phyloP scores from a whole-genome alignment of 1,140 invertebrate species.

The Euwallacea similis region DNA sequence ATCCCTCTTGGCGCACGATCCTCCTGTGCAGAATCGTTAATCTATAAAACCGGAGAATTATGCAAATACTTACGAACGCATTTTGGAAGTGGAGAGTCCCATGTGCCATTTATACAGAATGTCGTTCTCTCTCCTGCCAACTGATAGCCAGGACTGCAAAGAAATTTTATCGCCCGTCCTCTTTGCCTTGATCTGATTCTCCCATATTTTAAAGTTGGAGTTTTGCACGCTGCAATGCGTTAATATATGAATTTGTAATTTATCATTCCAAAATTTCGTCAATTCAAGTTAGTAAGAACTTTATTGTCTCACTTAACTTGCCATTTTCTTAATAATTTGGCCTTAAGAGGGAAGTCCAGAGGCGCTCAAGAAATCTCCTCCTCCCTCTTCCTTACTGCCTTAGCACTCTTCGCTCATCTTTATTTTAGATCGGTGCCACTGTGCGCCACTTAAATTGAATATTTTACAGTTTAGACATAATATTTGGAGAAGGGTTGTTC shows the following conservation, averaged over 20 bases:
- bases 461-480: too few relatives aligned
- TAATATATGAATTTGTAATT: not conserved
- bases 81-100: constrained; percentile 45
- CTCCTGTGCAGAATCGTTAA: constrained; percentile 13
- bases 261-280: too few relatives aligned
- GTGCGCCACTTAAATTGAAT: too few relatives aligned
- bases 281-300: too few relatives aligned
- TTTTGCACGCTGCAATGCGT: constrained; percentile 13
- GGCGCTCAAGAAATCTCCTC: too few relatives aligned
- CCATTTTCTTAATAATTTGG: too few relatives aligned
- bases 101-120: constrained; percentile 45
- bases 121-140: constrained; percentile 48
- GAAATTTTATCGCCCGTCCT: constrained; percentile 43
- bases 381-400: too few relatives aligned
- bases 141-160: constrained; percentile 45
- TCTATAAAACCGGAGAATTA: not conserved
- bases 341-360: too few relatives aligned
- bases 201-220: constrained; percentile 39
- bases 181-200: constrained; percentile 41
- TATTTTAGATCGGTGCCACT: too few relatives aligned
- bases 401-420: too few relatives aligned
- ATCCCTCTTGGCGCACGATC: constrained; percentile 27
- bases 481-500: too few relatives aligned
- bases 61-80: constrained; percentile 49
- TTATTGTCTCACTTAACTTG: too few relatives aligned